Evolutionary conservation across 2,888 invertebrate species (phyloP), one percentile per base, ranked within the genome.

Genomic region (Cylloceria caligata): DNA sequence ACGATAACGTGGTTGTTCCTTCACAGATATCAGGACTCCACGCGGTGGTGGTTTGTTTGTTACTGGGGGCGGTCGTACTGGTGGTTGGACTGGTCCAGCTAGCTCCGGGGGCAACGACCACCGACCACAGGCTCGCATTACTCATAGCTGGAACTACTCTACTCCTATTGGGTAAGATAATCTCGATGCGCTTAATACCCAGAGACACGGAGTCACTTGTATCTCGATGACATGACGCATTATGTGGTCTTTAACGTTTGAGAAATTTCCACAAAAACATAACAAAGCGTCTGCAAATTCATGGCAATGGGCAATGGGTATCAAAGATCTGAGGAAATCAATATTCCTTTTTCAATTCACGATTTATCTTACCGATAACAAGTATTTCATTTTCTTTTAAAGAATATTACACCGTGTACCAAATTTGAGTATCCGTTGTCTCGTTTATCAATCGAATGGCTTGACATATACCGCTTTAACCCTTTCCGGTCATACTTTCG

Each of bases 1-100:
- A 55, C 24, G 27, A 21, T 11, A n/a, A 45, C 6, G 60, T 39
- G 36, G 16, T 13, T 52, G 3, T 21, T 3, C 52, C 11, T 36
- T 64, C 9, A 24, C 93, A 96, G 96, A 94, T 96, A 84, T 96
- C 96, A 55, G 95, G 96, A 42, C 94, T 96, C 19, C 96, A 96
- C 92, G 94, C 96, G 80, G 95, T 96, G 86, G 96, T 97, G 85
- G 95, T 96, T 65, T 96, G 95, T 60, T 94, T 96, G 84, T 94
- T 96, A 83, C 93, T 96, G 86, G 96, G 96, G 81, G 96, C 96
- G 88, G 96, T 96, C 89, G 94, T 96, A 83, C 93, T 96, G 89
- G 96, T 96, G 84, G 96, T 96, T 89, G 96, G 96, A 74, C 93
- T 96, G 91, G 96, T 96, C 87, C 96, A 96, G 93, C 93, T 96